Base-by-base conservation (phyloP, 2,888 invertebrate genomes). In the Scotopteryx bipunctaria region DNA sequence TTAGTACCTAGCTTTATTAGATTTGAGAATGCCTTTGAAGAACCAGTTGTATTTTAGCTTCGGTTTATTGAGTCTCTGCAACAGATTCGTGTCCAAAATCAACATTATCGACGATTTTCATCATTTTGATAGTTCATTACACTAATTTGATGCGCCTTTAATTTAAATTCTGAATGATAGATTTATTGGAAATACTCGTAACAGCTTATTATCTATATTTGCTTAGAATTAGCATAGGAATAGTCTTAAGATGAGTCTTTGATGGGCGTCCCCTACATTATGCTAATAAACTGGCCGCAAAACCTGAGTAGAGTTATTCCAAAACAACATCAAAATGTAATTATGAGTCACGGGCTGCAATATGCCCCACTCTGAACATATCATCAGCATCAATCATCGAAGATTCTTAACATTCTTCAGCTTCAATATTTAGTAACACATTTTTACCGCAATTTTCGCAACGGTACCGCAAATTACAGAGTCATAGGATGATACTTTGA, bases 301-400 rank as follows among this genome's bases (percentile, higher is more conserved):
- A 49, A 55, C 50, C 54, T 46, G 51, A 35, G 38, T 25, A 36
- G 52, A 57, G 55, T 47, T 61, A 61, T 59, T 59, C 47, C 43
- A 59, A 57, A 61, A 61, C 50, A 54, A 59, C 52, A 47, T 55
- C 27, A 55, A 49, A 51, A 42, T 45, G 29, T 52, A 56, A 50
- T 45, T 27, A 56, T 62, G 62, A 62, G 44, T 59, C 59, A 62
- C 43, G 42, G 45, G 31, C 52, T 43, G 29, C 16, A 40, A n/a
- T n/a, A n/a, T n/a, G n/a, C n/a, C n/a, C n/a, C 42, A 19, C 45
- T 41, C 53, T 35, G 35, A 43, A 38, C 47, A 45, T 47, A 51
- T 29, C 49, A 52, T 57, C 54, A 55, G 36, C 46, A 51, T 45
- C 53, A 47, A 53, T 44, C 56, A 59, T 46, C 50, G 41, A 27